Conservation (phyloP, 2,888 invertebrate species). For the Catonia carolina region DNA sequence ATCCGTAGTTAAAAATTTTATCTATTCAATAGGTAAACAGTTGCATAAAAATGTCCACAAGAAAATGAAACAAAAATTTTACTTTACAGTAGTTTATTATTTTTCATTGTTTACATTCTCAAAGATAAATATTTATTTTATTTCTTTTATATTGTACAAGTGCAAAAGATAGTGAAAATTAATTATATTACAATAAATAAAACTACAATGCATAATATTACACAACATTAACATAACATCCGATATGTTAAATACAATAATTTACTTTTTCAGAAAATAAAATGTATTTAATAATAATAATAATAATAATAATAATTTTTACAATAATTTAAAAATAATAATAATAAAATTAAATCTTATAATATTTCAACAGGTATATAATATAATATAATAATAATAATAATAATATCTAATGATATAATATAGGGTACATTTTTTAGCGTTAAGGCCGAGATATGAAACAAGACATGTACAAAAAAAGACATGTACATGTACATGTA, state of each 20-base stretch:
- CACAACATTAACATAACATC: not conserved
- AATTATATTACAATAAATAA: not conserved
- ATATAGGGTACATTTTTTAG: slow-evolving; percentile 13
- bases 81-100: no score
- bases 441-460: slow-evolving; percentile 1
- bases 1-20: no score
- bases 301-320: not conserved
- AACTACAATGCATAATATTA: slow-evolving; percentile 4
- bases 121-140: no score
- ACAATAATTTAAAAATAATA: not conserved
- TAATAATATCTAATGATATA: no score
- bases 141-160: slow-evolving; percentile 23
- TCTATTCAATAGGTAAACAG: no score
- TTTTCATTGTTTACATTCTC: no score
- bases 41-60: no score
- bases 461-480: not conserved
- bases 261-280: no score
- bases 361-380: slow-evolving; percentile 5
- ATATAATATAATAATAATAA: slow-evolving; percentile 4
- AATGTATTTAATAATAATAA: no score
- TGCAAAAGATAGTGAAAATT: slow-evolving; percentile 21
- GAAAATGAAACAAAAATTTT: no score
- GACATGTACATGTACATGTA: no score
- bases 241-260: slow-evolving; percentile 13
- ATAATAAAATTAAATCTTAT: no score